These are phyloP conservation scores for Pseudolycoriella hygida DNA, from an alignment of 2,888 invertebrate genomes.

Conservation along the genomic window DNA sequence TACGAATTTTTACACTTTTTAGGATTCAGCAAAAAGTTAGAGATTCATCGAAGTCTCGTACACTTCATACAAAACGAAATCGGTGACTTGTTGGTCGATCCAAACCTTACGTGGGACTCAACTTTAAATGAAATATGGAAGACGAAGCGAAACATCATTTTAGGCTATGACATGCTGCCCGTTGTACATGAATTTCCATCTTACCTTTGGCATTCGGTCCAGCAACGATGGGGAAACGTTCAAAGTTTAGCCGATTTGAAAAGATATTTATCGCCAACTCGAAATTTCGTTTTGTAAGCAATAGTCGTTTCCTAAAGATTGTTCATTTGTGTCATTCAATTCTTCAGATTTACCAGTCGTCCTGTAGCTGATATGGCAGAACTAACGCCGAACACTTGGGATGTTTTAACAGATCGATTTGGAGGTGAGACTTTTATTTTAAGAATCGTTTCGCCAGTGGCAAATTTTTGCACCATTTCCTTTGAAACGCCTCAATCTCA, in stretches of 20 bases:
- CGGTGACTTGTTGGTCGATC: conserved; percentile 32
- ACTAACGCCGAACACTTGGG: conserved; percentile 41
- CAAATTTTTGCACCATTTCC: too few species aligned
- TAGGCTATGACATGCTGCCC: conserved; percentile 32
- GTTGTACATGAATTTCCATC: conserved; percentile 23
- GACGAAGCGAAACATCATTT: conserved; percentile 31
- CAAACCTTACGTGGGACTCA: conserved; percentile 30
- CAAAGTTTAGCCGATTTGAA: conserved; percentile 34
- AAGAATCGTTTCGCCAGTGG: too few species aligned
- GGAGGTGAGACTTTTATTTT: conserved; percentile 26
- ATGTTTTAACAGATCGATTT: conserved; percentile 35
- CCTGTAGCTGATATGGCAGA: conserved; percentile 49
- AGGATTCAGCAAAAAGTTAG: conserved; percentile 30
- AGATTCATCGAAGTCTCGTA: conserved; percentile 34
- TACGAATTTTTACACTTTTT: too few species aligned
- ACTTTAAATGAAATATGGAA: conserved; percentile 33
- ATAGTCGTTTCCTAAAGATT: conserved; percentile 26
- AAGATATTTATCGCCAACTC: conserved; percentile 28
- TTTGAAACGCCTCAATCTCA: too few species aligned
- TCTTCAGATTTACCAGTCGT: conserved; percentile 17
- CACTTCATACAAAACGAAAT: conserved; percentile 34
- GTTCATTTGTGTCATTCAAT: not conserved
- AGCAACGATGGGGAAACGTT: conserved; percentile 50
- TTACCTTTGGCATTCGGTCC: conserved; percentile 36
- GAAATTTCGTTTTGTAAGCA: conserved; percentile 21